A percentile compares a stretch with the other conserved stretches of the same genome.
Conservation (phyloP, 1,140 invertebrate genomes). For the Ganaspis sp. region DNA sequence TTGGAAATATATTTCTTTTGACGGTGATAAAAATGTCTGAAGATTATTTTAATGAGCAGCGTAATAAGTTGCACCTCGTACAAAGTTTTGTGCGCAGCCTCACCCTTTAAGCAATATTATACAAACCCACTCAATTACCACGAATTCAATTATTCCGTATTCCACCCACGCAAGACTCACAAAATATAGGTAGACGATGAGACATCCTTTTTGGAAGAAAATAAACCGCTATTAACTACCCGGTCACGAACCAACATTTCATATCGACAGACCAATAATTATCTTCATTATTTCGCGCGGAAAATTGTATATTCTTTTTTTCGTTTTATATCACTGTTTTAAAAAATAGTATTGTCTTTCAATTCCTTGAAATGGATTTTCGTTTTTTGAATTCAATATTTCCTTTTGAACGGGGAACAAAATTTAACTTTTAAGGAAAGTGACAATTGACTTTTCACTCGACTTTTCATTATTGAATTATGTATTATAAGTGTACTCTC, state of each 20-base stretch:
- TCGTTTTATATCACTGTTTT: neutral
- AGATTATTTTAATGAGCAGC: slow-evolving; percentile 7
- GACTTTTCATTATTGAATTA: too few relatives aligned
- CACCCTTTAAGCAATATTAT: neutral
- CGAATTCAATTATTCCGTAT: slow-evolving; percentile 23
- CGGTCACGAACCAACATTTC: neutral
- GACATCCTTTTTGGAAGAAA: neutral
- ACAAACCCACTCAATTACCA: slow-evolving; percentile 22
- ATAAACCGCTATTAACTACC: neutral
- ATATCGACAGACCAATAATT: slow-evolving; percentile 16
- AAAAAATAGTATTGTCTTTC: too few relatives aligned
- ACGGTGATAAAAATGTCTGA: neutral
- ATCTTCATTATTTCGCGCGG: neutral
- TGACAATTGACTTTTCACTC: too few relatives aligned
- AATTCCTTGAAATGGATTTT: too few relatives aligned
- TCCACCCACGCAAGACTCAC: slow-evolving; percentile 13
- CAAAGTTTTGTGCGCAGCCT: neutral
- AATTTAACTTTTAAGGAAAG: too few relatives aligned
- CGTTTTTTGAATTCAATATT: too few relatives aligned
- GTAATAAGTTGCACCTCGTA: neutral
- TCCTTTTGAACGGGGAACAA: too few relatives aligned
- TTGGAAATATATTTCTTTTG: neutral
- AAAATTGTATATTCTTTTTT: neutral
- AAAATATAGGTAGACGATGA: neutral
- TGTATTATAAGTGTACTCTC: too few relatives aligned